Evolutionary conservation across 1,140 invertebrate species (phyloP).

Genomic region (Episyrphus balteatus): DNA sequence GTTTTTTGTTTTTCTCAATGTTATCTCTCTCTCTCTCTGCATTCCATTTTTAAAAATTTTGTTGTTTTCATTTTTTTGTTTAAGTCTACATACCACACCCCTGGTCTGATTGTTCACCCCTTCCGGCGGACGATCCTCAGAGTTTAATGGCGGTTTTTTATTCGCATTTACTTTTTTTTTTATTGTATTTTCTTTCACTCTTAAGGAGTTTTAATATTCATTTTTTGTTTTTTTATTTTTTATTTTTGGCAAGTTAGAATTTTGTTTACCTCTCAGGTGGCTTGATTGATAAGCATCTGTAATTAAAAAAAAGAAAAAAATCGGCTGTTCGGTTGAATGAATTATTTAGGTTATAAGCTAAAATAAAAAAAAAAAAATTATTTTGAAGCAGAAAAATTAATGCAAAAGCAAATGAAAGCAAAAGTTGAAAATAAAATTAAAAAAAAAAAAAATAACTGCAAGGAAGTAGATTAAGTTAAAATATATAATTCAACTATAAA

Average conservation of each 20-base stretch:
- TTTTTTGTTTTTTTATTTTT: slow-evolving; percentile 16
- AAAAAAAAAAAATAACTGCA: not conserved
- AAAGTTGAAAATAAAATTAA: not conserved
- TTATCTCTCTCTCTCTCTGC: too few species aligned
- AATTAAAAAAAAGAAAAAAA: slow-evolving; percentile 47
- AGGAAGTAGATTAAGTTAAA: too few species aligned
- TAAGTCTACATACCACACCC: not conserved
- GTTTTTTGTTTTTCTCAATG: too few species aligned
- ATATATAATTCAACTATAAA: too few species aligned
- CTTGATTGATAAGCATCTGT: slow-evolving; percentile 58
- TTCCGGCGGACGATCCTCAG: too few species aligned
- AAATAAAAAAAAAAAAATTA: slow-evolving; percentile 9
- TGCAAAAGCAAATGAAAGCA: not conserved
- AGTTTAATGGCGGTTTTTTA: not conserved
- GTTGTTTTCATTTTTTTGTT: too few species aligned
- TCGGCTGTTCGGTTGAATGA: slow-evolving; percentile 9
- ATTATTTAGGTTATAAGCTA: not conserved
- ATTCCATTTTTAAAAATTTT: too few species aligned
- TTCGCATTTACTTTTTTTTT: slow-evolving; percentile 1
- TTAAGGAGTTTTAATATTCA: not conserved
- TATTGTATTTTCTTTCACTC: not conserved
- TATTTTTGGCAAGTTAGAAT: not conserved
- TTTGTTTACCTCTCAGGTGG: slow-evolving; percentile 50
- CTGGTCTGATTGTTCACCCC: not conserved
- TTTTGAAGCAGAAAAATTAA: not conserved